A percentile compares a stretch with the other conserved stretches of the same genome.
Conservation (phyloP, 2,113 vertebrate genomes). For the Bagarius yarrelli region DNA sequence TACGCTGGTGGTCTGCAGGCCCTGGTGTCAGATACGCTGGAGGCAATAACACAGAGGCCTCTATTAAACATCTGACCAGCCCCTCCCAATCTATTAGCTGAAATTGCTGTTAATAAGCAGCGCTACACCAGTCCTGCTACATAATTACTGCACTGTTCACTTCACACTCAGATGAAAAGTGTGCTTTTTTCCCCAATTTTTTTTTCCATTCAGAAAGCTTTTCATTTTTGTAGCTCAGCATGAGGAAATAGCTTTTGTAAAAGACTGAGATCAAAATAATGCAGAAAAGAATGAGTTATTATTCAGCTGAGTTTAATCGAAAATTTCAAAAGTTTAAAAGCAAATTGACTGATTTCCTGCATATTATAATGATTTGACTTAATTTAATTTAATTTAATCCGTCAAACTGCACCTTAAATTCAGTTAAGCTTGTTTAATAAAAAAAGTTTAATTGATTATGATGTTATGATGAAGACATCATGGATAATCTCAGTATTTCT, state of each 20-base stretch:
- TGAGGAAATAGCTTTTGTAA: conserved; percentile 9
- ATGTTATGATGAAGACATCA: background rate
- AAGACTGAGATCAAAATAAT: background rate
- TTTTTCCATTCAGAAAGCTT: background rate
- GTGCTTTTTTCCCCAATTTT: background rate
- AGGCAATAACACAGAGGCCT: conserved; percentile 44
- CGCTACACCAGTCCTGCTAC: conserved; percentile 42
- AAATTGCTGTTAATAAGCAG: conserved; percentile 58
- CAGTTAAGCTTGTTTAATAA: background rate
- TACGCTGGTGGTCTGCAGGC: conserved; percentile 24
- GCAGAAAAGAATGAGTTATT: background rate
- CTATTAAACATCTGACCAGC: conserved; percentile 46
- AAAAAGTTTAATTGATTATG: too few relatives aligned
- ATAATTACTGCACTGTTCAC: conserved; percentile 45
- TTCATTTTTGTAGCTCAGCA: background rate
- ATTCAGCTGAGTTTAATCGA: background rate
- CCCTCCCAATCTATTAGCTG: conserved; percentile 53
- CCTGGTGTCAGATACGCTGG: conserved; percentile 29
- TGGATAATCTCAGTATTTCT: background rate
- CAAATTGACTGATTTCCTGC: background rate
- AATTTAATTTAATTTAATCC: background rate
- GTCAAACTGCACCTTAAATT: background rate
- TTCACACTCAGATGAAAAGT: conserved; percentile 34
- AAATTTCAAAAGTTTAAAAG: background rate
- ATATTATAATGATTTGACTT: background rate